Conservation (phyloP, 1,140 invertebrate species). For the Drosophila baimaii region DNA sequence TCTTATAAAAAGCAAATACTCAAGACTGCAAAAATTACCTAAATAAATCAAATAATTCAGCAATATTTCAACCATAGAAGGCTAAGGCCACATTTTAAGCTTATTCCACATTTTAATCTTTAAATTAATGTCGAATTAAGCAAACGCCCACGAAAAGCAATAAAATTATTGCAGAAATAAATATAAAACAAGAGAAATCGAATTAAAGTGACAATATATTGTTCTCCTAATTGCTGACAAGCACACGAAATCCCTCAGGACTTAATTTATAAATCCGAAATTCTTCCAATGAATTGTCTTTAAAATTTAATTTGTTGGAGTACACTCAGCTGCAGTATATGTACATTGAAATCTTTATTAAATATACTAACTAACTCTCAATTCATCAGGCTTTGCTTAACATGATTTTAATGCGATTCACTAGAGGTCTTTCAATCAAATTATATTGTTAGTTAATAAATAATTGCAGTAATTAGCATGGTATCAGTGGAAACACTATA, state of each 20-base stretch:
- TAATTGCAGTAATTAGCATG: background rate
- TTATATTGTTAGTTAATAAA: background rate
- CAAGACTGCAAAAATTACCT: too few relatives aligned
- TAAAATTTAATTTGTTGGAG: background rate
- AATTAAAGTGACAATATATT: background rate
- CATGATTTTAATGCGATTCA: background rate
- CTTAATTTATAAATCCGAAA: background rate
- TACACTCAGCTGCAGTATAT: background rate
- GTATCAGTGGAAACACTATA: background rate
- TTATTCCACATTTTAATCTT: too few relatives aligned
- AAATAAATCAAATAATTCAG: too few relatives aligned
- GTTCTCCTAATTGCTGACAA: background rate
- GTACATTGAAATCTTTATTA: background rate
- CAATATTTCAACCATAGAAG: too few relatives aligned
- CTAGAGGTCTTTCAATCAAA: background rate
- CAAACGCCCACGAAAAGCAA: too few relatives aligned
- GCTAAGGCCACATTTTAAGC: too few relatives aligned
- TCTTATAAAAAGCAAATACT: too few relatives aligned
- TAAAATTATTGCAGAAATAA: background rate
- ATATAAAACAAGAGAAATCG: background rate
- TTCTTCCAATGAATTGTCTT: background rate
- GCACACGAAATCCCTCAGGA: background rate
- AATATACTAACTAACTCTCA: background rate
- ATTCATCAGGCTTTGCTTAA: background rate
- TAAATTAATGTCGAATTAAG: too few relatives aligned